Conservation (phyloP, 1,140 invertebrate genomes). For the Orius insidiosus region DNA sequence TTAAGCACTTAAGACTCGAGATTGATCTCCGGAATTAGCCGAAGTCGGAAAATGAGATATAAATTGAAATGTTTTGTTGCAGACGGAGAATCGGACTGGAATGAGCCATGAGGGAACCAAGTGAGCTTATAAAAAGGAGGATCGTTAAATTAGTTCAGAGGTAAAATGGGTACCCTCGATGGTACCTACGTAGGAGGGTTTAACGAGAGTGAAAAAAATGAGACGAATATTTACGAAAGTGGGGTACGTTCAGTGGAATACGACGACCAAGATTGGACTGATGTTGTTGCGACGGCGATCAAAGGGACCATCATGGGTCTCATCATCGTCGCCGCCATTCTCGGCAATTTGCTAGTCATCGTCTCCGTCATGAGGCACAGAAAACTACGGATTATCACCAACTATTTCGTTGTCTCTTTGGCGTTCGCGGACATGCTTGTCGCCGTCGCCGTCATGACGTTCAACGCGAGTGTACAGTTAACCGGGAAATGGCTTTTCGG, state of each 20-base stretch:
- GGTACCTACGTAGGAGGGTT: not conserved
- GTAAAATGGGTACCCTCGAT: not conserved
- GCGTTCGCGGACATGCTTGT: constrained; percentile 84
- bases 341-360: constrained; percentile 75
- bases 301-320: constrained; percentile 39
- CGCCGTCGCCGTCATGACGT: constrained; percentile 85
- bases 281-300: constrained; percentile 1
- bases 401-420: constrained; percentile 87
- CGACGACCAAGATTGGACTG: constrained; percentile 8
- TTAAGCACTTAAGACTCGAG: too few relatives aligned
- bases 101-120: constrained; percentile 4
- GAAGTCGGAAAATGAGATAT: too few relatives aligned
- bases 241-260: not conserved
- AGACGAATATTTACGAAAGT: not conserved
- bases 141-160: not conserved
- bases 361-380: constrained; percentile 54
- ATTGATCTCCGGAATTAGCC: too few relatives aligned
- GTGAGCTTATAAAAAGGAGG: not conserved
- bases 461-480: constrained; percentile 75
- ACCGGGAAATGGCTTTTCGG: constrained; percentile 74
- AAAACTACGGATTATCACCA: constrained; percentile 70
- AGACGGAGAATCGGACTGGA: not conserved
- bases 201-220: not conserved
- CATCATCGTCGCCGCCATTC: constrained; percentile 70
- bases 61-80: not conserved